phyloP scores from a whole-genome alignment of 2,797 vertebrate genomes.

The Darevskia nairensis region DNA sequence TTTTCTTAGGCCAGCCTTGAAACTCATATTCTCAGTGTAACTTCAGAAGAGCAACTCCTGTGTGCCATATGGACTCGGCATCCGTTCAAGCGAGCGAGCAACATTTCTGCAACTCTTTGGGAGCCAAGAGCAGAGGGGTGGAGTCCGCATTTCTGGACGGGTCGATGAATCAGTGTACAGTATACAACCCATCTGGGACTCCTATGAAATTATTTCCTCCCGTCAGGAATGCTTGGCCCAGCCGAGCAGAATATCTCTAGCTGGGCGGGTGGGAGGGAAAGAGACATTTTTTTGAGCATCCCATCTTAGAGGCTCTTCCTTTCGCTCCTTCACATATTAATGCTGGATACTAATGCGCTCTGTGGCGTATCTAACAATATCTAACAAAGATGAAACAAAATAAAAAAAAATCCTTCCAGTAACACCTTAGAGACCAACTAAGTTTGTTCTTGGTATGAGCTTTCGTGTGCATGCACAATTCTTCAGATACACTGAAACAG shows the following conservation, averaged over 20 bases:
- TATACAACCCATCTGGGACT: neutral
- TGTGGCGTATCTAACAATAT: neutral
- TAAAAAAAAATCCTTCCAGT: too few species aligned
- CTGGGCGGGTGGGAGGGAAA: neutral
- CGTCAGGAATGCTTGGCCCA: neutral
- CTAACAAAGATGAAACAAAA: neutral
- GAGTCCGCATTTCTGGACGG: neutral
- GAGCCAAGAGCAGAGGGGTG: neutral
- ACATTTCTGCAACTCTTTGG: neutral
- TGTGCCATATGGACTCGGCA: neutral
- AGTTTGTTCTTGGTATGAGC: too few species aligned
- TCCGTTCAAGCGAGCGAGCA: too few species aligned
- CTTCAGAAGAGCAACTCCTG: neutral
- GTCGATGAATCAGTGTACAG: constrained; percentile 6
- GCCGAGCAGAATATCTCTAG: neutral
- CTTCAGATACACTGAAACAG: too few species aligned
- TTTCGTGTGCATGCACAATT: too few species aligned
- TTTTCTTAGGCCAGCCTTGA: neutral
- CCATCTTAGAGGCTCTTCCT: neutral
- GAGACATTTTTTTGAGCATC: neutral
- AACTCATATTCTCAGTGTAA: neutral
- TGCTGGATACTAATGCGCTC: neutral
- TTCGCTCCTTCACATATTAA: neutral
- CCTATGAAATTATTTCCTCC: neutral
- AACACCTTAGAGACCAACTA: too few species aligned